Base-by-base conservation (phyloP, 2,888 invertebrate species). In the Dromius quadrimaculatus region DNA sequence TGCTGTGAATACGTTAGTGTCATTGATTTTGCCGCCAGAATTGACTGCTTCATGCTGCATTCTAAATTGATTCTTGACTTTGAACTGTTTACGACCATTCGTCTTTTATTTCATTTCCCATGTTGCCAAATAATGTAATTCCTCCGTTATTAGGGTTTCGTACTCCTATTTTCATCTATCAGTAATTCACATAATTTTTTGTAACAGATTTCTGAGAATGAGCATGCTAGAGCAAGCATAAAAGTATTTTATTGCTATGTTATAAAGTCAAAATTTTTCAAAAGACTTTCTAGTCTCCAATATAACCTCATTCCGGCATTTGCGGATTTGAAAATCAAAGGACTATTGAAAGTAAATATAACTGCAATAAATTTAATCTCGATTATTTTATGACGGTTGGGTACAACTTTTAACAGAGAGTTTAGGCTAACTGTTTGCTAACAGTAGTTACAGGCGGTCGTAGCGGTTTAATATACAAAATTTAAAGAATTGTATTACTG, bases 31-130 rank as follows among this genome's bases (percentile, higher is more conserved):
- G 22, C 47, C 15, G 15, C 41, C 11, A 11, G 13, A 41, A 41
- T 41, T 41, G 50, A 54, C 28, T 54, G 50, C 28, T 28, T 54
- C 50, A 28, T 28, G 50, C 13, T 54, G 50, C 28, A 54, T 54
- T 54, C 28, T 54, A 54, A 54, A 54, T 54, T 54, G 50, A 54
- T 23, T 23, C 28, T 54, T 54, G 50, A 54, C 59, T 59, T 59
- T 59, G 59, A 36, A 19, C 17, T 15, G 28, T 54, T 54, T 59
- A 59, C 59, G 59, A 19, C 19, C 11, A 9, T 15, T 59, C 11
- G 19, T 59, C 36, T 36, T 34, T 28, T 28, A 28, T 28, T n/a
- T n/a, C n/a, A n/a, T n/a, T n/a, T n/a, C n/a, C n/a, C n/a, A n/a
- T n/a, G n/a, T n/a, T n/a, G n/a, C n/a, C n/a, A n/a, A n/a, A n/a